These are phyloP conservation scores for Semnornis frantzii DNA, from an alignment of 2,113 vertebrate species.

Conservation along the genomic window DNA sequence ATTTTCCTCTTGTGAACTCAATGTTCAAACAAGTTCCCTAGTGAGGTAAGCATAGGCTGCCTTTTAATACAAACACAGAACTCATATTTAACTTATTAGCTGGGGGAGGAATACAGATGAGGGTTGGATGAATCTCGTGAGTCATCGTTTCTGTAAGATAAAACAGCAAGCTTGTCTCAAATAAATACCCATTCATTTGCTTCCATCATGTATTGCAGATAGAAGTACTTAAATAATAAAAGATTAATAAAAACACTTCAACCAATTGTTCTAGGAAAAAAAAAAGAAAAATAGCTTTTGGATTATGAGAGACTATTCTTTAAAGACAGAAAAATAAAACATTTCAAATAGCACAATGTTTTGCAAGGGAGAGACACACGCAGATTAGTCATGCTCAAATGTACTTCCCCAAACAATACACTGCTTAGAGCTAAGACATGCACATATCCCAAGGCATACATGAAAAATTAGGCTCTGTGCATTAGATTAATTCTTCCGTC, in stretches of 20 bases:
- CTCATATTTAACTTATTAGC: constrained; percentile 71
- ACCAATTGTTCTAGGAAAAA: constrained; percentile 66
- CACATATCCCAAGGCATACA: neutral
- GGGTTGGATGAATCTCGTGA: constrained; percentile 55
- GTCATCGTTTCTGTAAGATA: constrained; percentile 69
- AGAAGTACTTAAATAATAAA: constrained; percentile 59
- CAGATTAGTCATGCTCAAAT: constrained; percentile 11
- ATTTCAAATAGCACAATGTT: constrained; percentile 15
- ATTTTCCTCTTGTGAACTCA: neutral
- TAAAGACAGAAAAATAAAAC: constrained; percentile 43
- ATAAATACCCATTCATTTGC: constrained; percentile 71
- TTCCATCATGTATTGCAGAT: constrained; percentile 64
- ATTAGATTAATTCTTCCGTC: constrained; percentile 16
- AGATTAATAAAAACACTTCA: constrained; percentile 66
- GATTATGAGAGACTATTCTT: constrained; percentile 35
- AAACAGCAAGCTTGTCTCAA: constrained; percentile 63
- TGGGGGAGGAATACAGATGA: constrained; percentile 74
- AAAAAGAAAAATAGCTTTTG: constrained; percentile 34
- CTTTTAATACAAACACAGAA: constrained; percentile 57
- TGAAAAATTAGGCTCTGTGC: neutral
- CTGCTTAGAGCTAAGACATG: neutral
- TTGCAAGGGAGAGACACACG: neutral
- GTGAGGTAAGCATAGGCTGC: constrained; percentile 31
- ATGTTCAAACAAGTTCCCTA: constrained; percentile 31
- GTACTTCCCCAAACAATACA: constrained; percentile 20